A percentile compares a stretch with the other conserved stretches of the same genome.
These are phyloP conservation scores for Drosophila lacteicornis DNA, from an alignment of 1,140 invertebrate genomes.

Conservation along the genomic window DNA sequence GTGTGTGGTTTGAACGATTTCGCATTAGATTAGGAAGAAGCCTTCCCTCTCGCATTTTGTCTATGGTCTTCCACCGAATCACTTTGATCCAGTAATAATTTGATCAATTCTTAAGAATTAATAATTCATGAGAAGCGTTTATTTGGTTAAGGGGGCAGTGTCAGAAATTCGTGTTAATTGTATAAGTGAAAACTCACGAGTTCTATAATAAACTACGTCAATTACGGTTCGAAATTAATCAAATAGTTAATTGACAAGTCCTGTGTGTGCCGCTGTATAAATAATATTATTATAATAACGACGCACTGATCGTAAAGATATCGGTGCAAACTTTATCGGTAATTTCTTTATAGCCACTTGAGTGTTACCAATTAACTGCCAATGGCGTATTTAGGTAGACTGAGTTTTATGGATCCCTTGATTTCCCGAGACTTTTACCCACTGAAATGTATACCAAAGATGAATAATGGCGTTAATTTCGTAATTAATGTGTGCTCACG, in stretches of 20 bases:
- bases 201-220: slow-evolving; percentile 46
- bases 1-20: slow-evolving; percentile 14
- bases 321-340: slow-evolving; percentile 21
- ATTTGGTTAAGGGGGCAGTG: neutral
- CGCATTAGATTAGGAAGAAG: slow-evolving; percentile 35
- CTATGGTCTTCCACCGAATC: neutral
- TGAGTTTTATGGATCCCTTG: slow-evolving; percentile 26
- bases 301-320: slow-evolving; percentile 38
- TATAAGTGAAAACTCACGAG: slow-evolving; percentile 39
- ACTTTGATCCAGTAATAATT: neutral
- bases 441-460: neutral
- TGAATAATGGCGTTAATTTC: slow-evolving; percentile 6
- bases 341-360: slow-evolving; percentile 42
- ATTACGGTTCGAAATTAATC: slow-evolving; percentile 28
- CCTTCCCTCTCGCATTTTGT: neutral
- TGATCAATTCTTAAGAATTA: slow-evolving; percentile 11
- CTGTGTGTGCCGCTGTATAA: neutral
- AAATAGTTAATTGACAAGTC: slow-evolving; percentile 30
- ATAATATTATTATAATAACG: slow-evolving; percentile 3
- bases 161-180: slow-evolving; percentile 25
- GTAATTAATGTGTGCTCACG: neutral
- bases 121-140: slow-evolving; percentile 26
- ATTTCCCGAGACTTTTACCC: slow-evolving; percentile 14
- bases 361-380: slow-evolving; percentile 22
- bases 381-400: slow-evolving; percentile 43